Conservation (phyloP, 2,113 vertebrate species). For the Psittacula cyanocephala region DNA sequence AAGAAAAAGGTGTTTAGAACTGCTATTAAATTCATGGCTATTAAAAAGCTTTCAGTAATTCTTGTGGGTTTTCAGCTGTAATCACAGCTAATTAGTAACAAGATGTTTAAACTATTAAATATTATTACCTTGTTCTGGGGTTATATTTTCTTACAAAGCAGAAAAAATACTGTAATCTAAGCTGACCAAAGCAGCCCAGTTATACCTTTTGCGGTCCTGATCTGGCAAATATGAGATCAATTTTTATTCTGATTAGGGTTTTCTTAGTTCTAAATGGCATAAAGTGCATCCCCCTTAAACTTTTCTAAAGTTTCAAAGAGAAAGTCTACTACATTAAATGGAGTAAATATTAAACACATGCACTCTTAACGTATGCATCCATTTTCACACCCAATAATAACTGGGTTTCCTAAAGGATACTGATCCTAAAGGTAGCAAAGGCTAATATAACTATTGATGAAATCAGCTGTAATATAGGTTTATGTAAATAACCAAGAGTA, state of each 20-base stretch:
- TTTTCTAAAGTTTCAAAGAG: not conserved
- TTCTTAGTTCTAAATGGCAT: not conserved
- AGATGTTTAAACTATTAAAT: slow-evolving; percentile 26
- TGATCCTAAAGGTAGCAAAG: not conserved
- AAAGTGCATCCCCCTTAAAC: not conserved
- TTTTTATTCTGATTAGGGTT: not conserved
- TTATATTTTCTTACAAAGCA: not conserved
- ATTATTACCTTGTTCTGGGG: not conserved
- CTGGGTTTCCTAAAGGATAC: not conserved
- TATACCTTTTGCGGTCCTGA: not conserved
- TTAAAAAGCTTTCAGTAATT: slow-evolving; percentile 17
- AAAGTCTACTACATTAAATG: not conserved
- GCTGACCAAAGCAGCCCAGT: not conserved
- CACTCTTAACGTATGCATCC: not conserved
- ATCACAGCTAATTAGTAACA: slow-evolving; percentile 23
- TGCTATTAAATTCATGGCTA: not conserved
- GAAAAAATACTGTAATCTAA: not conserved
- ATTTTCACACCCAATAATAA: not conserved
- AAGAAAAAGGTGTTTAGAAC: not conserved
- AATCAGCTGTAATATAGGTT: not conserved
- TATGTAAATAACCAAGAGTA: not conserved
- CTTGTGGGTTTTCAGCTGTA: slow-evolving; percentile 5
- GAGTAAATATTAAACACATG: not conserved
- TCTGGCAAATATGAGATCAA: not conserved
- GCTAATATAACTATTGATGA: not conserved